A percentile compares a stretch with the other conserved stretches of the same genome.
Conservation (phyloP, 2,797 vertebrate genomes). For the Chaetodon trifasciatus region DNA sequence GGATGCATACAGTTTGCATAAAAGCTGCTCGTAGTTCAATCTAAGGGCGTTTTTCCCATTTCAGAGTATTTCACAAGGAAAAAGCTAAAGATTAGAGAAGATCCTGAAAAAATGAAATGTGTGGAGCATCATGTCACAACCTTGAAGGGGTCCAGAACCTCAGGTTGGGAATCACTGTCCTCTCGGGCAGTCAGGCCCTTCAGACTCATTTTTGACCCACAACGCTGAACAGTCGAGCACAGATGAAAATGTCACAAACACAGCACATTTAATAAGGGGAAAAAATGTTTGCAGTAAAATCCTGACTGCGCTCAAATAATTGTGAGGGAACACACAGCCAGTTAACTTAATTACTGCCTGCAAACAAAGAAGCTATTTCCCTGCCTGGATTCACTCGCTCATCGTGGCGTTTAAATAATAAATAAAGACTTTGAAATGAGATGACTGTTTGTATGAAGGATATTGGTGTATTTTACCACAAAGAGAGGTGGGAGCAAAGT, state of each 20-base stretch:
- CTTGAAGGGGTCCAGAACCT: neutral
- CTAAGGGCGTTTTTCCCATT: too few species aligned
- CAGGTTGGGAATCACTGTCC: neutral
- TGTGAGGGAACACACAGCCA: slow-evolving; percentile 7
- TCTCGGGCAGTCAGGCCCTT: neutral
- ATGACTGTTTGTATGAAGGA: neutral
- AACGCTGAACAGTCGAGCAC: neutral
- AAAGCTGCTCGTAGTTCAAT: too few species aligned
- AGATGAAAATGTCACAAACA: neutral
- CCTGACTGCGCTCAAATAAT: slow-evolving; percentile 13
- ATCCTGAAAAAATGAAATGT: too few species aligned
- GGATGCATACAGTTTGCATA: too few species aligned
- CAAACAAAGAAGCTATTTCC: slow-evolving; percentile 37
- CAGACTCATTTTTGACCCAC: neutral
- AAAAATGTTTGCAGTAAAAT: slow-evolving; percentile 10
- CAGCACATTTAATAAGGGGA: neutral
- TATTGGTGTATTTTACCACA: neutral
- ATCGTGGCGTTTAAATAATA: slow-evolving; percentile 11
- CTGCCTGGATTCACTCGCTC: slow-evolving; percentile 20
- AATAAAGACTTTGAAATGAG: slow-evolving; percentile 39
- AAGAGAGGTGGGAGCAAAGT: neutral
- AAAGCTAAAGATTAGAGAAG: neutral
- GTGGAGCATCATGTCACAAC: neutral
- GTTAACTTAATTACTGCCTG: slow-evolving; percentile 45
- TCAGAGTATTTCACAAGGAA: neutral